Base-by-base conservation (phyloP, 2,888 invertebrate species). In the Mayetiola destructor region DNA sequence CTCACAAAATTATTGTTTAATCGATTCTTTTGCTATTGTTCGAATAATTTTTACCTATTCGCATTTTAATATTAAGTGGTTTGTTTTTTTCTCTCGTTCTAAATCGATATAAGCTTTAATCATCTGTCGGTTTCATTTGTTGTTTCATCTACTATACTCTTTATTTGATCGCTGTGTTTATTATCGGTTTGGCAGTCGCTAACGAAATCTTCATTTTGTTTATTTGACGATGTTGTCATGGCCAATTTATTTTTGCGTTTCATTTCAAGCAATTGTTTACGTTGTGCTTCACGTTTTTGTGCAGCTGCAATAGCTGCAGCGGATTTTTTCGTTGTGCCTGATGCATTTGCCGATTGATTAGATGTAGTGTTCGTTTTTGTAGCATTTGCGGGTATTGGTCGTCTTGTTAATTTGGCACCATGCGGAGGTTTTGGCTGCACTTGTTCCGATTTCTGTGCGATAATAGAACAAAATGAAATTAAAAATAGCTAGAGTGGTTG, bases 181-280 rank as follows among this genome's bases (percentile, higher is more conserved):
- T 42, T n/a, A 14, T 42, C 42, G 21, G 23, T 2, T 42, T 10
- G 6, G 21, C 23, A 14, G 12, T 40, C 39, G 20, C 5, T 18
- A 18, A 40, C 20, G 4, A 40, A 3, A 5, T 40, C 39, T 9
- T 40, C 48, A 27, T 14, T 48, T 4, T 3, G 12, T 2, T 8
- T 2, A 18, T 30, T 20, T 16, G 6, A 4, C 9, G 20, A 12
- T 3, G 53, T 14, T 23, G 42, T 18, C 30, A 30, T 53, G 27
- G 55, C 39, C 18, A 39, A 8, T 59, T 70, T 70, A 32, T 71
- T 67, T 61, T 66, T 69, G 55, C 73, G 66, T 61, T 71, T 73
- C 61, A 72, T 63, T 64, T 90, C 90, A 62, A 91, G 71, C 77
- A 93, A 78, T 64, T 85, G 84, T 64, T 85, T 84, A 61, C 92